A percentile compares a stretch with the other conserved stretches of the same genome.
Evolutionary conservation across 2,888 invertebrate species (phyloP).

Genomic region (Dynastes tityus): DNA sequence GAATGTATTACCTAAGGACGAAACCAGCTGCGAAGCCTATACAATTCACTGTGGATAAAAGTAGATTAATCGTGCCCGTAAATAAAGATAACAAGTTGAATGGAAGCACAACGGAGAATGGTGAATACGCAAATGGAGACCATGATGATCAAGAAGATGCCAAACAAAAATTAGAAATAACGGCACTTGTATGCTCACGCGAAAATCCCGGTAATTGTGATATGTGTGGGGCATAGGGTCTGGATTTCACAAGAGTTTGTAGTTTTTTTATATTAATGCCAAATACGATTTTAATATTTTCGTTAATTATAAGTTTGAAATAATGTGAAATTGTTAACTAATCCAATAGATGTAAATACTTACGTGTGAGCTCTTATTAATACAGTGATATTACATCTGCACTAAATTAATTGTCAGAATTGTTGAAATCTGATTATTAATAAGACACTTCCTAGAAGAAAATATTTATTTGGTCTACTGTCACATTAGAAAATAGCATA

Average conservation of each 20-base stretch:
- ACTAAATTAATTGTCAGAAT: too few species aligned
- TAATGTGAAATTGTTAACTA: too few species aligned
- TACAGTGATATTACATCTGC: too few species aligned
- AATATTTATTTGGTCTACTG: too few species aligned
- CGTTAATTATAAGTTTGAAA: background rate
- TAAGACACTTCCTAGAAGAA: too few species aligned
- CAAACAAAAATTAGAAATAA: constrained; percentile 72
- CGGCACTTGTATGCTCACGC: constrained; percentile 87
- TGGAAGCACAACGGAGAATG: constrained; percentile 38
- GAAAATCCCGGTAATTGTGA: constrained; percentile 90
- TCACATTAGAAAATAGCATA: too few species aligned
- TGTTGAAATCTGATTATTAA: too few species aligned
- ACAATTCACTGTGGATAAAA: constrained; percentile 97
- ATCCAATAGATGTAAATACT: too few species aligned
- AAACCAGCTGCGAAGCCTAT: constrained; percentile 97
- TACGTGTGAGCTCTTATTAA: too few species aligned
- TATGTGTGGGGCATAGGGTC: constrained; percentile 84
- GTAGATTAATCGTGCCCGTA: constrained; percentile 71
- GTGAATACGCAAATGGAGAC: constrained; percentile 56
- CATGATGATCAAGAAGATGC: constrained; percentile 18
- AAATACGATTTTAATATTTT: constrained; percentile 10
- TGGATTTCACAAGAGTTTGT: background rate
- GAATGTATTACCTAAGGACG: constrained; percentile 98
- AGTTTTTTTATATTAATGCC: background rate
- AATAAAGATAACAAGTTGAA: constrained; percentile 50